phyloP scores from a whole-genome alignment of 2,797 vertebrate genomes.

The Crocidura indochinensis region DNA sequence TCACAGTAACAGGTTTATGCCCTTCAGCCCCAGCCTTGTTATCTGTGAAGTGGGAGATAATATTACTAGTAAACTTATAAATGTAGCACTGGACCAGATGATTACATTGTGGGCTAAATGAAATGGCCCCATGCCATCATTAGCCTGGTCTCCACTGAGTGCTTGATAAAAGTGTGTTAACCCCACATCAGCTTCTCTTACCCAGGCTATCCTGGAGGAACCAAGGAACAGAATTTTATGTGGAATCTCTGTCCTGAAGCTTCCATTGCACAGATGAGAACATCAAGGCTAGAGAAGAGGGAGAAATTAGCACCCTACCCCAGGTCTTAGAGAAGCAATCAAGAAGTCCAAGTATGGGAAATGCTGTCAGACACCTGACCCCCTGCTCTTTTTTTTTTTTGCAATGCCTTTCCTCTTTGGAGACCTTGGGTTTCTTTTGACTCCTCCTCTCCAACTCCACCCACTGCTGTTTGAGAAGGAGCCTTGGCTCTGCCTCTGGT shows the following conservation, averaged over 20 bases:
- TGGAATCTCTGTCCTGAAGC: not conserved
- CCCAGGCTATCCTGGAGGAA: not conserved
- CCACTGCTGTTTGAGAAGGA: slow-evolving; percentile 7
- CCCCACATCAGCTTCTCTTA: accelerated
- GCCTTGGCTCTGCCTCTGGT: not conserved
- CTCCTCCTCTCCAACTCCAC: not conserved
- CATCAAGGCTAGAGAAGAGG: not conserved
- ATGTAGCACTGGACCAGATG: not conserved
- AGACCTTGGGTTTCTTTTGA: not conserved
- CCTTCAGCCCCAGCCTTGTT: not conserved
- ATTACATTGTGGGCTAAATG: too few species aligned
- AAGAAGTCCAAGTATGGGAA: not conserved
- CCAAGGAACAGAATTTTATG: not conserved
- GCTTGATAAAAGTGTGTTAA: too few species aligned
- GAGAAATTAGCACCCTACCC: not conserved
- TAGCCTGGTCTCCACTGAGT: too few species aligned
- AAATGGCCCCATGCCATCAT: not conserved
- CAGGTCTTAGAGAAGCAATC: not conserved
- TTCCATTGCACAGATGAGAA: slow-evolving; percentile 26
- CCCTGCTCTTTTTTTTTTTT: not conserved
- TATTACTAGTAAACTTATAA: not conserved
- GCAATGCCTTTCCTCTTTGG: not conserved
- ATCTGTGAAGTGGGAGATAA: not conserved
- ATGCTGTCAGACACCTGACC: not conserved
- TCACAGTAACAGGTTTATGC: not conserved